Evolutionary conservation across 2,888 invertebrate genomes (phyloP).

Genomic region (Falcaria lacertinaria): DNA sequence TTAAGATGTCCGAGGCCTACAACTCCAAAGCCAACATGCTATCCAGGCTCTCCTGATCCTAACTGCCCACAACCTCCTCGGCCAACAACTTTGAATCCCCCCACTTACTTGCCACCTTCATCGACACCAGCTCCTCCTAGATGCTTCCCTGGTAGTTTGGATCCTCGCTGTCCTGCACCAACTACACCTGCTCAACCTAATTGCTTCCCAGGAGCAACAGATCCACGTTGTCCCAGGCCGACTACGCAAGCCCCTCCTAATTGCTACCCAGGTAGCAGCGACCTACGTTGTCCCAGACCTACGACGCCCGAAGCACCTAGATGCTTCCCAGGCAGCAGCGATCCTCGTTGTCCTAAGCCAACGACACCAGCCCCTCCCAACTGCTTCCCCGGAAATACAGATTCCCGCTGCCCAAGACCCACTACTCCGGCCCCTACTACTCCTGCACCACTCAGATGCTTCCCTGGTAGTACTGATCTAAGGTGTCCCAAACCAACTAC

Average conservation of each 20-base stretch:
- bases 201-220: slow-evolving; percentile 24
- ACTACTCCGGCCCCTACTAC: slow-evolving; percentile 30
- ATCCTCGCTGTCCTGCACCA: slow-evolving; percentile 25
- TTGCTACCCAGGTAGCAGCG: slow-evolving; percentile 23
- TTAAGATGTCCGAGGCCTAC: slow-evolving; percentile 45
- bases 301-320: slow-evolving; percentile 13
- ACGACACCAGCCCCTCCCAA: slow-evolving; percentile 17
- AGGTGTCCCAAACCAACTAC: slow-evolving; percentile 27
- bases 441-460: slow-evolving; percentile 36
- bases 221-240: slow-evolving; percentile 21
- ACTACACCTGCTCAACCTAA: slow-evolving; percentile 23
- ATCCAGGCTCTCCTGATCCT: slow-evolving; percentile 37
- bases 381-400: slow-evolving; percentile 44
- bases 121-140: slow-evolving; percentile 28
- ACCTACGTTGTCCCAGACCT: slow-evolving; percentile 13
- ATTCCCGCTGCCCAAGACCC: slow-evolving; percentile 39
- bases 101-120: slow-evolving; percentile 33
- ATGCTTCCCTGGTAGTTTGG: slow-evolving; percentile 42
- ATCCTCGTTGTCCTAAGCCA: slow-evolving; percentile 35
- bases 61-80: slow-evolving; percentile 44
- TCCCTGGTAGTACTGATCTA: slow-evolving; percentile 37
- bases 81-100: slow-evolving; percentile 35
- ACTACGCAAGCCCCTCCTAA: slow-evolving; percentile 19
- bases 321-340: slow-evolving; percentile 32
- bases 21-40: slow-evolving; percentile 18